phyloP scores from a whole-genome alignment of 2,113 vertebrate species.

The Casuarius casuarius region DNA sequence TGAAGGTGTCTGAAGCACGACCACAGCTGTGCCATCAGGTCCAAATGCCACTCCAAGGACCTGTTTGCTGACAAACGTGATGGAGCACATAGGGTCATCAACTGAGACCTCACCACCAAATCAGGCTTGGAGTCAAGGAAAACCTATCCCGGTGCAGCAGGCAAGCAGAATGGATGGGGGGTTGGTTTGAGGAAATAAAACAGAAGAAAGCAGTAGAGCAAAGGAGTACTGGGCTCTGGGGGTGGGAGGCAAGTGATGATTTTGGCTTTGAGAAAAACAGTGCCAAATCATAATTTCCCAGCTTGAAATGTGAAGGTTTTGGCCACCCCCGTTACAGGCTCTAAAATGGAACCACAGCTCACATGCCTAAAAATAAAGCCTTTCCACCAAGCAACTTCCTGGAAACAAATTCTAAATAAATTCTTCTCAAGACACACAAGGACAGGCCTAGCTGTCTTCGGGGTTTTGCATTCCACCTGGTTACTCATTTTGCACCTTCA shows the following conservation, averaged over 20 bases:
- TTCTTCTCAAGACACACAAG: not conserved
- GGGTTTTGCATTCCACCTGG: not conserved
- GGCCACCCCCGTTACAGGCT: not conserved
- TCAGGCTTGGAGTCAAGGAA: not conserved
- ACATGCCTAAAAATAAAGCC: not conserved
- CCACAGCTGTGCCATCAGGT: not conserved
- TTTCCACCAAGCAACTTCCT: not conserved
- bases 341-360: not conserved
- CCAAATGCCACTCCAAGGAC: not conserved
- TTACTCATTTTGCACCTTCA: not conserved
- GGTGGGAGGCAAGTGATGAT: not conserved
- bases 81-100: not conserved
- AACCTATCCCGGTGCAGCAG: not conserved
- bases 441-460: not conserved
- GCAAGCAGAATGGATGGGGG: rapidly evolving
- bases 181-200: not conserved
- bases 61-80: not conserved
- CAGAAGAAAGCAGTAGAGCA: not conserved
- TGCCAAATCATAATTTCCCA: not conserved
- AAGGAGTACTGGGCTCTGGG: not conserved
- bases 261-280: not conserved
- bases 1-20: not conserved
- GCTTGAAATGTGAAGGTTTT: not conserved
- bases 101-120: not conserved
- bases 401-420: not conserved